Base-by-base conservation (phyloP, 2,797 vertebrate genomes). In the Macroramphosus scolopax region DNA sequence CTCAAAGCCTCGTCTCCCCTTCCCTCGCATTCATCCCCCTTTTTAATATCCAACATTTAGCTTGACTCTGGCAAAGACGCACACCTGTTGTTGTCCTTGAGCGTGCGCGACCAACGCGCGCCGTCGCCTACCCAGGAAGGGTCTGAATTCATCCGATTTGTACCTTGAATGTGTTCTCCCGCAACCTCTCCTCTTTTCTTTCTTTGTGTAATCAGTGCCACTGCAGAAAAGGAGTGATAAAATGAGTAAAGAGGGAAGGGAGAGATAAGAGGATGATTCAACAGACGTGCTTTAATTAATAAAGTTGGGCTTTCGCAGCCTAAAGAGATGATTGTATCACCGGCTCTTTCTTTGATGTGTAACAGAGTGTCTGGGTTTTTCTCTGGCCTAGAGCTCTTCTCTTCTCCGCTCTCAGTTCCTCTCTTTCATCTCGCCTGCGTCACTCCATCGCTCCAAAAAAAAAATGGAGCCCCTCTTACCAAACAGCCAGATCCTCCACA, bases 261-360 rank as follows among this genome's bases (percentile, higher is more conserved):
- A 63, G 44, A 60, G 67, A 75, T 46, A 68, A 61, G 68, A 66
- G 37, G 40, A 64, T 50, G 73, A 84, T 78, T 78, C 67, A 69
- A 63, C 63, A 75, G 65, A 69, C 14, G 51, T 51, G 62, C 77
- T 83, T 83, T 84, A 87, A 90, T 88, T 81, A 84, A 78, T 75
- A 80, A 84, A 85, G 65, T 70, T 68, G 60, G 43, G 48, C 44
- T 67, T 80, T 80, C 45, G 29, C 51, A 41, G 71, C 72, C 75
- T 77, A 72, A 75, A 78, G 69, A 72, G 59, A 69, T 24, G 78
- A 85, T 82, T 35, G 68, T 72, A 80, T 81, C 77, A 53, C 47
- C 32, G 66, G 48, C 57, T 80, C 65, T 63, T 46, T 51, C 75
- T 89, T 87, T 89, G 84, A 86, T 87, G 78, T 87, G 76, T 51